Evolutionary conservation across 2,113 vertebrate species (phyloP).

Genomic region (Bubalus kerabau): DNA sequence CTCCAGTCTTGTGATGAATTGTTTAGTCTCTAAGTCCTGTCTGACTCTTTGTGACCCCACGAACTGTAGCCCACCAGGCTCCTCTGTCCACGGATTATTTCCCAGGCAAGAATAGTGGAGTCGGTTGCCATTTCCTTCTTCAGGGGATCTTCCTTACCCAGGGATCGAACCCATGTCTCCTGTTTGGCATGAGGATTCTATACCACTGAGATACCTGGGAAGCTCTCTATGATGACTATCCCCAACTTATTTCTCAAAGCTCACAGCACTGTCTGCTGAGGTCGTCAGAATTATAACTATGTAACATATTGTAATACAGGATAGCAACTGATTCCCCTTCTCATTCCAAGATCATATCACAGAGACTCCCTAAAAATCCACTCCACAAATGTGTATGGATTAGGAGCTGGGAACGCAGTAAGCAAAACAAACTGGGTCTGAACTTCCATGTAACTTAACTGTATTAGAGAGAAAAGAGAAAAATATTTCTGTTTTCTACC

Average conservation of each 20-base stretch:
- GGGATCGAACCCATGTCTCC: neutral
- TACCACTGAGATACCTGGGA: neutral
- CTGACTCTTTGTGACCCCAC: neutral
- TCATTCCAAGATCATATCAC: neutral
- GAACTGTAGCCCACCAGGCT: neutral
- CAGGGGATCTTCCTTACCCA: neutral
- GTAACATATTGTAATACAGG: neutral
- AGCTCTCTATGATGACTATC: neutral
- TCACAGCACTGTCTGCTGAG: neutral
- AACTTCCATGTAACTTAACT: neutral
- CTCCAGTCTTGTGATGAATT: neutral
- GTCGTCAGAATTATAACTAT: neutral
- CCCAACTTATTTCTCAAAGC: neutral
- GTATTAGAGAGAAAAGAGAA: neutral
- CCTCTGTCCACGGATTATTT: neutral
- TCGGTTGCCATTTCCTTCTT: neutral
- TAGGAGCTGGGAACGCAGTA: neutral
- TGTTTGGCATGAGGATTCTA: neutral
- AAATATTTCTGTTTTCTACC: neutral
- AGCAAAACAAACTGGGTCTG: neutral
- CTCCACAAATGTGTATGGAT: neutral
- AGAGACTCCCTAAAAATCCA: neutral
- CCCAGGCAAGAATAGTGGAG: neutral
- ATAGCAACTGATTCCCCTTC: neutral
- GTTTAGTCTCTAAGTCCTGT: neutral